Base-by-base conservation (phyloP, 1,140 invertebrate genomes). In the Geopemphigus sp. region DNA sequence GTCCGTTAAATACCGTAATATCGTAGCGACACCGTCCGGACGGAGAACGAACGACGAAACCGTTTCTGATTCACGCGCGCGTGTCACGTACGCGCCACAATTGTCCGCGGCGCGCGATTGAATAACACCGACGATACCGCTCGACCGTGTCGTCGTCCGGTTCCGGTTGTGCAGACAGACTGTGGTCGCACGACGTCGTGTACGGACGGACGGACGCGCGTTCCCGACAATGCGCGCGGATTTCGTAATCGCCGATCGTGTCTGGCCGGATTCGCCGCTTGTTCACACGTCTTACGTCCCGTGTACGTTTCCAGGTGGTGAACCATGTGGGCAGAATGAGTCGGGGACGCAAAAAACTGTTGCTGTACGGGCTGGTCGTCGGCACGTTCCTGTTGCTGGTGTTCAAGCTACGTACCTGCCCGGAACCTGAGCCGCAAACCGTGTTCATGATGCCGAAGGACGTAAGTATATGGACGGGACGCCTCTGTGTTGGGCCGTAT, bases 311-410 rank as follows among this genome's bases (percentile, higher is more conserved):
- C 5, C 81, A 84, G 83, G 83, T 84, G 81, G 83, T 83, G 53
- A 83, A 84, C 81, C 83, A 83, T 81, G 82, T 83, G 80, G 82
- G 83, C 57, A 83, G 82, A 82, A 85, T 85, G 84, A 84, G 82
- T 19, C 83, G 85, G 6, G 83, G 85, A n/a, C 81, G 83, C 32
- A 82, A 84, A 73, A 83, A 82, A 81, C 82, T 83, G 82, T 81
- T 82, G 24, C 47, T 83, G 17, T 81, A 84, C 72, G 53, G 83
- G 64, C 82, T 81, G 29, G 73, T 80, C 29, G 39, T 82, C 57
- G 70, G 82, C 54, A 80, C 81, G n/a, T 80, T 83, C 29, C 80
- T 84, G 54, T 68, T 83, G 59, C 78, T 84, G 32, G 82, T 80
- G 39, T 83, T 83, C 70, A 83, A 84, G 80, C 80, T 84, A 19